Percentiles rank a stretch among this genome's conserved stretches.
phyloP scores from a whole-genome alignment of 2,888 invertebrate genomes.

The Tenthredo livida region DNA sequence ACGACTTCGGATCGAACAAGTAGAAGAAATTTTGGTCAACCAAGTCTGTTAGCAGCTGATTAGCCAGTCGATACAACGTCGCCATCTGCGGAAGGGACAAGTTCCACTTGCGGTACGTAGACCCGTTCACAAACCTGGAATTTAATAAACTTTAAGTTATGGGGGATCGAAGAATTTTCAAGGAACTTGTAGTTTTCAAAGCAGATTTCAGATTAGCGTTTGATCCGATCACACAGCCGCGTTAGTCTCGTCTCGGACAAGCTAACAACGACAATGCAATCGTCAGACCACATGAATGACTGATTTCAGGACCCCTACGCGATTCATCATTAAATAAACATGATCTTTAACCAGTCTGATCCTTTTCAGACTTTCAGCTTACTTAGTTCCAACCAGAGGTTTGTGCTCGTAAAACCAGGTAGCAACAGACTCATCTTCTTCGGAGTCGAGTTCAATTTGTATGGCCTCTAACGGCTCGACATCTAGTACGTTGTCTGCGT shows the following conservation, averaged over 20 bases:
- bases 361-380: slow-evolving; percentile 69
- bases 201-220: slow-evolving; percentile 64
- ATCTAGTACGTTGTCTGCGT: slow-evolving; percentile 99
- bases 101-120: slow-evolving; percentile 98
- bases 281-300: slow-evolving; percentile 73
- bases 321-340: slow-evolving; percentile 71
- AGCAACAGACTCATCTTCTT: slow-evolving; percentile 94
- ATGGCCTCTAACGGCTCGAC: slow-evolving; percentile 99
- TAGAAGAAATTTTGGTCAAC: slow-evolving; percentile 99
- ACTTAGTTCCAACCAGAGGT: slow-evolving; percentile 94
- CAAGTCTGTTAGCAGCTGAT: slow-evolving; percentile 97
- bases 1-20: slow-evolving; percentile 99
- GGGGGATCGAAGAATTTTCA: not conserved
- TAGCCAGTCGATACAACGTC: slow-evolving; percentile 97
- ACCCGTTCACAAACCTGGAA: slow-evolving; percentile 93
- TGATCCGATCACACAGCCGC: slow-evolving; percentile 68
- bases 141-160: slow-evolving; percentile 16
- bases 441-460: slow-evolving; percentile 97
- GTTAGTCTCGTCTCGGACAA: slow-evolving; percentile 70
- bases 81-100: slow-evolving; percentile 98
- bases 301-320: slow-evolving; percentile 79
- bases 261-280: slow-evolving; percentile 61
- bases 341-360: not conserved
- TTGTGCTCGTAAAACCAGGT: slow-evolving; percentile 99
- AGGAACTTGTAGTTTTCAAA: slow-evolving; percentile 30